Base-by-base conservation (phyloP, 1,140 invertebrate species). In the Cotesia vestalis region DNA sequence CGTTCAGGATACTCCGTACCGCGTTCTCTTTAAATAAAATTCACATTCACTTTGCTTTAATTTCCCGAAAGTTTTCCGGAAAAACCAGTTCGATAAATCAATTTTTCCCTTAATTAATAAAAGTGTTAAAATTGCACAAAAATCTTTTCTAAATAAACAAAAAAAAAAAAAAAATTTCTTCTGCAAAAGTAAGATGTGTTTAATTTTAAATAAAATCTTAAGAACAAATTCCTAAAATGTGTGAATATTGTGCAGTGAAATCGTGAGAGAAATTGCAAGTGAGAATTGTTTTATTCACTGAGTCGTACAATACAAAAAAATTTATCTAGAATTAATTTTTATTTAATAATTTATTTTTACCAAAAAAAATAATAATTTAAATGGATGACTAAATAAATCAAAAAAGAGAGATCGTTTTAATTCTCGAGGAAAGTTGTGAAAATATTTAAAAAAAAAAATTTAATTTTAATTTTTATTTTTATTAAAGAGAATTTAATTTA, bases 1-100 rank as follows among this genome's bases (percentile, higher is more conserved):
- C 78, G 68, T 80, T 77, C 77, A 76, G 78, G 74, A 78, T 73
- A 79, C 79, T 76, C 76, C 79, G 80, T 66, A 75, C 75, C 76
- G 79, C 73, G 78, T 76, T 66, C 78, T 69, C 75, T 63, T 57
- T 11, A 2, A 46, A 46, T 11, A 6, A 11, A 46, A 46, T 46
- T 8, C 6, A 46, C 4, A 46, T 46, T 46, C 40, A 46, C 40
- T 27, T 27, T 1, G 27, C 1, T 27, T 27, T 27, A 27, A 27
- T 27, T 27, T 27, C 27, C 27, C 27, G 2, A 27, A 27, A 27
- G 27, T 27, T 27, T 27, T 27, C 27, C 27, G 27, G 27, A 27
- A 27, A 27, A 27, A 27, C 27, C 27, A 27, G 27, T 27, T 27
- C 27, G 27, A 27, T 27, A 27, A 27, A 27, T 27, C 3, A 27